Base-by-base conservation (phyloP, 1,140 invertebrate genomes). In the Pseudomyrmex gracilis region DNA sequence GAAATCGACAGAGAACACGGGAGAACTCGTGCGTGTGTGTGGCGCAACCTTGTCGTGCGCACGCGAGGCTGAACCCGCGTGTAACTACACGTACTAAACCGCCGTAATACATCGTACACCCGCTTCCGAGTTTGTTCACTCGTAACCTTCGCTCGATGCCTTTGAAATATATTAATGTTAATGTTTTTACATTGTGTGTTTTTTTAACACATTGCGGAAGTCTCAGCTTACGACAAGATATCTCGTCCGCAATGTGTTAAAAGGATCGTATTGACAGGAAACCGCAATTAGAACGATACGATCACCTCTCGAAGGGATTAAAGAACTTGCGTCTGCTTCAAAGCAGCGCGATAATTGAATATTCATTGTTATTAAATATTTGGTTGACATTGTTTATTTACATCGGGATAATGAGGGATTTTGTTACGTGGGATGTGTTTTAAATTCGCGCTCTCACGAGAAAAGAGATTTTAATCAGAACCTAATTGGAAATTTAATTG, bases 1-100 rank as follows among this genome's bases (percentile, higher is more conserved):
- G 55, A 61, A 73, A 73, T 73, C 71, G 74, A 78, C 51, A 47
- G 53, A 34, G 4, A 34, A 34, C 34, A 34, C 51, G 76, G 58
- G 20, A 22, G 43, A 34, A 34, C 8, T 67, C 43, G 24, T 17
- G 57, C 12, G n/a, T 34, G 63, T 13, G 17, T 34, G n/a, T n/a
- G n/a, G n/a, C n/a, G 8, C 5, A 51, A 13, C 49, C 60, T 76
- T 66, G 64, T 24, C 53, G 53, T 2, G 53, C 43, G 53, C 34
- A 68, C 43, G 53, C 76, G 17, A 78, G 51, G 67, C 47, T 78
- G 43, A 53, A 60, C 34, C 22, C 47, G 47, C 24, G 45, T 43
- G 47, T 76, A 17, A 58, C 45, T 22, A 55, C 34, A 20, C 66
- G 34, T 43, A 57, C 10, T 45, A 47, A 45, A 49, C 20, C 34